Evolutionary conservation across 2,113 vertebrate genomes (phyloP).

Genomic region (Chiloscyllium plagiosum): DNA sequence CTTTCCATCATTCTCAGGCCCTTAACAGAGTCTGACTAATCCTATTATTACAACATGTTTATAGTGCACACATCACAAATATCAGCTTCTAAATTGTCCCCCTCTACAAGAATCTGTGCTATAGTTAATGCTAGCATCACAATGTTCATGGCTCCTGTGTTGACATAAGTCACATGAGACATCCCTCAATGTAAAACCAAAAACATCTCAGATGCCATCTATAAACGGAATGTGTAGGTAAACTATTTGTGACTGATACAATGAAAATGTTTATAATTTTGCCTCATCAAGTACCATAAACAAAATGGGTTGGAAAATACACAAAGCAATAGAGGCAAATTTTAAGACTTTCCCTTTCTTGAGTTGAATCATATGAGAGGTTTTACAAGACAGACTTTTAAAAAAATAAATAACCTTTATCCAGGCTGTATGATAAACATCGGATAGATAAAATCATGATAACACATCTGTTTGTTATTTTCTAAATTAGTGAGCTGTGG

Average conservation of each 20-base stretch:
- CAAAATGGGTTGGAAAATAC: neutral
- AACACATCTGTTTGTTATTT: neutral
- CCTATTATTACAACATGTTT: neutral
- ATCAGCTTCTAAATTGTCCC: constrained; percentile 6
- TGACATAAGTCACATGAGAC: neutral
- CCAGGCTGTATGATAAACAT: neutral
- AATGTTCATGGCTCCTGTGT: neutral
- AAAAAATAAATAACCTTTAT: neutral
- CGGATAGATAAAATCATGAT: neutral
- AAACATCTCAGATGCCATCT: neutral
- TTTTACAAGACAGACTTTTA: neutral
- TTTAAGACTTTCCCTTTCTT: neutral
- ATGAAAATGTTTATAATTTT: neutral
- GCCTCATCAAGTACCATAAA: neutral
- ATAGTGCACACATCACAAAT: constrained; percentile 2
- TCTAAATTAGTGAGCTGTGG: neutral
- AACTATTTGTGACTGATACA: neutral
- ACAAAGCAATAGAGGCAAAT: constrained; percentile 8
- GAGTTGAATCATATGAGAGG: neutral
- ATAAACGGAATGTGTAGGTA: neutral
- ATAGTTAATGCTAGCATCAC: neutral
- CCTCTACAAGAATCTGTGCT: neutral
- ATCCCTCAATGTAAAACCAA: constrained; percentile 1
- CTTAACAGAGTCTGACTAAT: constrained; percentile 19
- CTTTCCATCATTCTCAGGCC: constrained; percentile 19